Evolutionary conservation across 2,888 invertebrate species (phyloP), one percentile per base, ranked within the genome.

Genomic region (Panorpa germanica): DNA sequence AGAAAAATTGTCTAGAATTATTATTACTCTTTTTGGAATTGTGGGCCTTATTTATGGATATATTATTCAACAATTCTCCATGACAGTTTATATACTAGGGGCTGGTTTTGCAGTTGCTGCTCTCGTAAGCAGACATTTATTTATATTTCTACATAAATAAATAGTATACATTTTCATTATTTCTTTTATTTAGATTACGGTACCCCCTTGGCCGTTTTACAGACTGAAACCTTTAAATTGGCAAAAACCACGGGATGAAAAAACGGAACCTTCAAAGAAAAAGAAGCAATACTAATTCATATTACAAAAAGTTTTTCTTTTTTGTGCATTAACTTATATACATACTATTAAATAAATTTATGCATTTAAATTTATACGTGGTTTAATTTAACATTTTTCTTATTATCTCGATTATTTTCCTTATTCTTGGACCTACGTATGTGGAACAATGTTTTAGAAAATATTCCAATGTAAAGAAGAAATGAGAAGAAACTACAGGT

Each of bases 191-290:
- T 42, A 74, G 74, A 52, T 90, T 25, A 86, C 88, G 1, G 72
- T 93, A 43, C 91, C 91, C 15, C 90, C 91, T n/a, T 93, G 93
- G 91, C 86, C 91, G 0, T 78, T 91, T 69, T 93, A 86, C 47
- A 67, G 90, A 37, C 70, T 70, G 37, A 82, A 83, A 47, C 75
- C 90, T 3, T 57, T 93, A 4, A 75, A 75, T 37, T 93, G 93
- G 93, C 86, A 85, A 48, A 85, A 82, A 47, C 69, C 77, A 4
- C 57, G 65, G 32, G 56, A 55, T 0, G 52, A 64, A 53, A 33
- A 55, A 56, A 45, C 45, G 48, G 45, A 61, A 15, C 49, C 48
- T 16, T 49, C 53, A 38, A 65, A 65, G 40, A 65, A 65, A 45
- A 63, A 64, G 35, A 65, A 66, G 43, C 61, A 61, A 40, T 55